Percentiles rank a stretch among this genome's conserved stretches.
Evolutionary conservation across 2,113 vertebrate species (phyloP).

Genomic region (Scomber colias): DNA sequence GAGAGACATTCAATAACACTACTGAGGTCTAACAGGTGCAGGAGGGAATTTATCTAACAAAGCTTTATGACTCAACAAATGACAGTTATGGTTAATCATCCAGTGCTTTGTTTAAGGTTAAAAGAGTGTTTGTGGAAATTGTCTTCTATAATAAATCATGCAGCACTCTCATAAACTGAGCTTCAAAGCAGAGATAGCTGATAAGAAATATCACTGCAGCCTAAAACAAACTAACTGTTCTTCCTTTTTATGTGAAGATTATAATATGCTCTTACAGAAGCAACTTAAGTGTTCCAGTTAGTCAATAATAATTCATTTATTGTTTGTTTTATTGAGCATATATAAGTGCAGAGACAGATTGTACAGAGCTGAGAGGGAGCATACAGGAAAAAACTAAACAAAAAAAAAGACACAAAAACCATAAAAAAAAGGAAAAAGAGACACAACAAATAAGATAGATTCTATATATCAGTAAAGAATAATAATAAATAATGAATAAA

Average conservation of each 20-base stretch:
- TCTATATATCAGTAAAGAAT: no score
- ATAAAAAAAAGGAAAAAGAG: no score
- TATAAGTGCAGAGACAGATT: no score
- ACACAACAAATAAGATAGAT: no score
- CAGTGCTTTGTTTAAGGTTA: conserved; percentile 4
- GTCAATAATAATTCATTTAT: not conserved
- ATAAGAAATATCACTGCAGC: not conserved
- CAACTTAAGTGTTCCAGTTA: not conserved
- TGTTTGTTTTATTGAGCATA: no score
- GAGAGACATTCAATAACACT: no score
- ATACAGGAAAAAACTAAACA: no score
- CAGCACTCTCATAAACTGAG: not conserved
- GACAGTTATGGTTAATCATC: not conserved
- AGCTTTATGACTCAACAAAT: conserved; percentile 14
- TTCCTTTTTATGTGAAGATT: not conserved
- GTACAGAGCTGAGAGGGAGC: no score
- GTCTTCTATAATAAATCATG: conserved; percentile 1
- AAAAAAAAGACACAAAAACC: no score
- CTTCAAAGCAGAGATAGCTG: conserved; percentile 2
- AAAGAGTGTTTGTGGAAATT: not conserved
- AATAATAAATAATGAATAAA: no score
- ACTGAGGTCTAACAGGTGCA: not conserved
- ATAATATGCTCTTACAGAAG: not conserved
- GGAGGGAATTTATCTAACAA: not conserved
- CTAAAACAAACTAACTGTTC: not conserved